These are phyloP conservation scores for Drosophila pectinifera DNA, from an alignment of 1,140 invertebrate genomes.

Conservation along the genomic window DNA sequence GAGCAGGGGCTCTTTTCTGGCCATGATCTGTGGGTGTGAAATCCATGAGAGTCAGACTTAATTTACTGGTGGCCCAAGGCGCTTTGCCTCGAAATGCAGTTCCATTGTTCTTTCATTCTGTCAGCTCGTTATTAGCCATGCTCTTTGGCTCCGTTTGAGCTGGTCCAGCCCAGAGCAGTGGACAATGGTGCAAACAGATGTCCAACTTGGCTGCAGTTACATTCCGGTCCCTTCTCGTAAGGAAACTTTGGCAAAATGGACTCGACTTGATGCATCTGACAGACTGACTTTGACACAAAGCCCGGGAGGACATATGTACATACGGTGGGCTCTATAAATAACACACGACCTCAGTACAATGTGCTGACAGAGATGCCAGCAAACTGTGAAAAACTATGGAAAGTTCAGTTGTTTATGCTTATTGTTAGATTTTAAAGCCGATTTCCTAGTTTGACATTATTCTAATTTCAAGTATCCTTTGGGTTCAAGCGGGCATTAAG, in stretches of 20 bases:
- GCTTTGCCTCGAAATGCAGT: constrained; percentile 28
- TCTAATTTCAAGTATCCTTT: not conserved
- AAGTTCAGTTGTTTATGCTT: no score
- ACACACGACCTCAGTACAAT: constrained; percentile 40
- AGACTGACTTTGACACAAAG: constrained; percentile 70
- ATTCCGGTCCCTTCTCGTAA: constrained; percentile 27
- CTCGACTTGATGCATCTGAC: constrained; percentile 51
- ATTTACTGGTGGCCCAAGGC: not conserved
- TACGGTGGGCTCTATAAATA: constrained; percentile 59
- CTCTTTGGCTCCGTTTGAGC: constrained; percentile 42
- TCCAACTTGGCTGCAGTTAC: constrained; percentile 53
- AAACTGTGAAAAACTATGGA: no score
- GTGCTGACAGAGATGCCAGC: constrained; percentile 14
- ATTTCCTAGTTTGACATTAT: no score
- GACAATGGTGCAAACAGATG: constrained; percentile 50
- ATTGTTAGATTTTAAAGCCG: no score
- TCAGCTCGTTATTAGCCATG: constrained; percentile 59
- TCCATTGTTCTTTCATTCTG: constrained; percentile 27
- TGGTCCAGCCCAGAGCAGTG: constrained; percentile 6
- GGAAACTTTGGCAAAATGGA: constrained; percentile 33
- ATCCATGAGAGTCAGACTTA: constrained; percentile 5
- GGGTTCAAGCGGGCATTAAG: not conserved
- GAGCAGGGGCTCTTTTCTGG: constrained; percentile 1
- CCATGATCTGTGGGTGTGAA: constrained; percentile 19
- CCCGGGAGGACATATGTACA: constrained; percentile 19